Conservation (phyloP, 2,113 vertebrate species). For the Hylia prasina region DNA sequence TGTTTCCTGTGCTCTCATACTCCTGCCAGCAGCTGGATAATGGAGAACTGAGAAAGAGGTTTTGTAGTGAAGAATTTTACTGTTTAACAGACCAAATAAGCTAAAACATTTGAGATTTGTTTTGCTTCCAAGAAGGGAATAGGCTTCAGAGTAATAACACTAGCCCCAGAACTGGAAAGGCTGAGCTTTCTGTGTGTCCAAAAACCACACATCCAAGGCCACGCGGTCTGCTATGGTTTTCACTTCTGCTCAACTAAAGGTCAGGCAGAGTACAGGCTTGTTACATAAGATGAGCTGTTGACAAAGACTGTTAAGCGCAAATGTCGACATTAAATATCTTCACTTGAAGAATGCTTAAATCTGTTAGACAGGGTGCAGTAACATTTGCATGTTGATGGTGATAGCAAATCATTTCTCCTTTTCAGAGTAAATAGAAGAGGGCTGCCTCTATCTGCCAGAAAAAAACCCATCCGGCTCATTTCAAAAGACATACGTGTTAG, state of each 20-base stretch:
- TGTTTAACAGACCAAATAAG: neutral
- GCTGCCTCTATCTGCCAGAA: neutral
- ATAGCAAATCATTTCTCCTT: neutral
- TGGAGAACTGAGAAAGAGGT: neutral
- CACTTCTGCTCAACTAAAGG: neutral
- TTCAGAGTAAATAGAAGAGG: neutral
- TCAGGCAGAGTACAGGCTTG: neutral
- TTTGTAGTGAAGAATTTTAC: neutral
- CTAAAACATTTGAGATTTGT: neutral
- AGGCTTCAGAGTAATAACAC: neutral
- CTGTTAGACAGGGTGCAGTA: neutral
- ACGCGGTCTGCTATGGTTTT: fast-evolving
- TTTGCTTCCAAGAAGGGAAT: neutral
- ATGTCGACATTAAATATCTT: neutral
- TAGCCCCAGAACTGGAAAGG: neutral
- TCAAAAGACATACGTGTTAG: neutral
- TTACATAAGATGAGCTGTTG: neutral
- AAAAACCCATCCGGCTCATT: neutral
- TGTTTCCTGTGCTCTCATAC: neutral
- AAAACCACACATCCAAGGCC: neutral
- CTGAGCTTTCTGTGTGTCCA: neutral
- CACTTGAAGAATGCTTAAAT: neutral
- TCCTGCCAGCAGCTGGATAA: neutral
- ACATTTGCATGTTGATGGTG: neutral
- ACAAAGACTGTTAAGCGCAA: neutral